Conservation (phyloP, 1,140 invertebrate species). For the Dreissena polymorpha region DNA sequence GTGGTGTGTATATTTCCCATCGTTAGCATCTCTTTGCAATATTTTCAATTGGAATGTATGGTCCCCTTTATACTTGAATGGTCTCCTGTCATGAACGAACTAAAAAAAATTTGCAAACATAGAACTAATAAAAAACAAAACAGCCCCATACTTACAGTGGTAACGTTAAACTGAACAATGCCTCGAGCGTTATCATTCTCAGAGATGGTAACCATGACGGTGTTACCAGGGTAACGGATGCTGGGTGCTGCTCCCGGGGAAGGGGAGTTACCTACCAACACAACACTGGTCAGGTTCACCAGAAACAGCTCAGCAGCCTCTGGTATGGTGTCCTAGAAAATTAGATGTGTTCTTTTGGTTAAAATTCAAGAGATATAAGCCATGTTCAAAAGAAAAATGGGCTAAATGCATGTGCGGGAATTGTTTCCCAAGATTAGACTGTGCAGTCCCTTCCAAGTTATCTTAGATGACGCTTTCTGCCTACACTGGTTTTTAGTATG, state of each 20-base stretch:
- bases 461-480: no score
- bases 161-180: slow-evolving; percentile 75
- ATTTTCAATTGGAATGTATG: no score
- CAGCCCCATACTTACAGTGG: slow-evolving; percentile 65
- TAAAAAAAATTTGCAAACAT: no score
- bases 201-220: slow-evolving; percentile 68
- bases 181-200: slow-evolving; percentile 78
- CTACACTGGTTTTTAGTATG: no score
- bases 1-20: no score
- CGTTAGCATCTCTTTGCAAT: no score
- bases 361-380: background rate
- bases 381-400: background rate
- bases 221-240: slow-evolving; percentile 68
- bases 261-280: slow-evolving; percentile 56
- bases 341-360: background rate
- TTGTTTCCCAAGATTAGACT: no score
- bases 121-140: no score
- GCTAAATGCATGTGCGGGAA: no score
- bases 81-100: no score
- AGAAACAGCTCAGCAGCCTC: slow-evolving; percentile 74
- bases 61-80: no score
- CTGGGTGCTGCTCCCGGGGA: slow-evolving; percentile 66
- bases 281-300: slow-evolving; percentile 75
- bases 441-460: no score
- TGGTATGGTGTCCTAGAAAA: slow-evolving; percentile 69